Evolutionary conservation across 2,888 invertebrate genomes (phyloP).

Genomic region (Synergus itoensis): DNA sequence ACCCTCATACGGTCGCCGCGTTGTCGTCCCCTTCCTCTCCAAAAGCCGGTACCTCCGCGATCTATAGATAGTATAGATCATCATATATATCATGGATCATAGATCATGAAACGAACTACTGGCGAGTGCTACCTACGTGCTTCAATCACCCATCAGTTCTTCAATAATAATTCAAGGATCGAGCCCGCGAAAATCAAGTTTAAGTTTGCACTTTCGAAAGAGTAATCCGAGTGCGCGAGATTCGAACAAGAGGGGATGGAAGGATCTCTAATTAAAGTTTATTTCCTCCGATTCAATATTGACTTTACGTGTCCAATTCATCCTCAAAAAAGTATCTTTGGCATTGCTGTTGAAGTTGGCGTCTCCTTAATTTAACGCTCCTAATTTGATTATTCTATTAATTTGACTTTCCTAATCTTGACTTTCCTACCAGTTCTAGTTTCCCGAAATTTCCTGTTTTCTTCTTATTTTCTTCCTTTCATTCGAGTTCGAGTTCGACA

Average conservation of each 20-base stretch:
- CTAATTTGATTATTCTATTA: not conserved
- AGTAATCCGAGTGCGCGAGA: not conserved
- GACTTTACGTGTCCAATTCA: not conserved
- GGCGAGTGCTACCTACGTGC: not conserved
- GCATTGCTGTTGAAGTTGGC: not conserved
- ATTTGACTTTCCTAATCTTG: not conserved
- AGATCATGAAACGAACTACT: not conserved
- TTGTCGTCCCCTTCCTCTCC: conserved; percentile 37
- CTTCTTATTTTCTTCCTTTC: not conserved
- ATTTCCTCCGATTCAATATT: not conserved
- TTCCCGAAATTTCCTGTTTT: not conserved
- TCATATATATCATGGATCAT: not conserved
- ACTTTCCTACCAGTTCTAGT: not conserved
- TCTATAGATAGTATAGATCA: conserved; percentile 9
- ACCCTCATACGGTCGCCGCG: conserved; percentile 65
- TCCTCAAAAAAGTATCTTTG: not conserved
- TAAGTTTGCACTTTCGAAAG: not conserved
- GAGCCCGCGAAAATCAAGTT: conserved; percentile 9
- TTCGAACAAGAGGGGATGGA: not conserved
- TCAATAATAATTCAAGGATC: not conserved
- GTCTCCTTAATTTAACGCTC: not conserved
- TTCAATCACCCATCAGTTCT: not conserved
- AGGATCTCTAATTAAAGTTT: not conserved
- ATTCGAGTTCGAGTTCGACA: not conserved
- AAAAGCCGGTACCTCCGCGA: conserved; percentile 13